Evolutionary conservation across 2,888 invertebrate genomes (phyloP), one percentile per base, ranked within the genome.

Genomic region (Andricus quercusramuli): DNA sequence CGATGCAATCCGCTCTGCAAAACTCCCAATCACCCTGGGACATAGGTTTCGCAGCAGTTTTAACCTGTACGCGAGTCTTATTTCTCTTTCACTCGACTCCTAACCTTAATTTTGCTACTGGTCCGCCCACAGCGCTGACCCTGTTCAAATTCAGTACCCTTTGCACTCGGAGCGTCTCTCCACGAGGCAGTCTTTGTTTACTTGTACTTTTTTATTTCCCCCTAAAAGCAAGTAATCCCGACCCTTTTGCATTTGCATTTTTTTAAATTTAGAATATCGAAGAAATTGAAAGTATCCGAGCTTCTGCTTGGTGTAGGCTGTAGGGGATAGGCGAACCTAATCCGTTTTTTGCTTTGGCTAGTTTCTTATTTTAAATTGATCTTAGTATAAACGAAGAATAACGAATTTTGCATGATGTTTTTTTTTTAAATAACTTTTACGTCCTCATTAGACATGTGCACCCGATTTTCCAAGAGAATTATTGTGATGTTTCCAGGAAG

Each of bases 111-210:
- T 74, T 56, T 74, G n/a, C n/a, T 74, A 20, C 32, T 74, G 32
- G 56, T 74, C 74, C 74, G 74, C 74, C 74, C 74, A 74, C 74
- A 74, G 74, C 74, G 56, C 51, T 74, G 74, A 74, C 74, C 74
- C 74, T 56, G 56, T 74, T 74, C 74, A 74, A 59, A 74, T 37
- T 74, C 56, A 56, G 56, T 56, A 51, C 56, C 51, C 56, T 74
- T 51, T 74, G n/a, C 56, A 74, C 32, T 74, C 32, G 20, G n/a
- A 64, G 77, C 64, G 77, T 77, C 47, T 44, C 41, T 77, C 65
- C 77, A 65, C 77, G 64, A 77, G 77, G 64, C 59, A 77, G 44
- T 64, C 44, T 77, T 77, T 77, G 77, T 77, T 77, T 77, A 77
- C 77, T 64, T 77, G 74, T 37, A 56, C 37, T 62, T 44, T 44